These are phyloP conservation scores for Lagopus muta DNA, from an alignment of 2,113 vertebrate species.

Conservation along the genomic window DNA sequence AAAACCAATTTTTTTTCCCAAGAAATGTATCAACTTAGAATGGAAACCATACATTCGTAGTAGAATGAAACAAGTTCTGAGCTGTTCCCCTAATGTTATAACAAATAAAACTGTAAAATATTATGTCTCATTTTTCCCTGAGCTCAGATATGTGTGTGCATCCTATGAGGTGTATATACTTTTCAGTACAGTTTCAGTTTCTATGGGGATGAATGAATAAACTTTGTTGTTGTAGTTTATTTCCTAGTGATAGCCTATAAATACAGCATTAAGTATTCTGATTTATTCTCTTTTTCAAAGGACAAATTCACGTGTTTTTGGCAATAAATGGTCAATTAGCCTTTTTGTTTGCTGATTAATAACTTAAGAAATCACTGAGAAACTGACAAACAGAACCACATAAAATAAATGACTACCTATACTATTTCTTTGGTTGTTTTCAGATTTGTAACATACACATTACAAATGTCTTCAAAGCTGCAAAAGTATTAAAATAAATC, in stretches of 20 bases:
- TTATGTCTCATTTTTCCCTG: background rate
- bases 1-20: background rate
- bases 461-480: background rate
- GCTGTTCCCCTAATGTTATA: background rate
- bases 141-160: background rate
- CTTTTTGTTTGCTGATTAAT: background rate
- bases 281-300: background rate
- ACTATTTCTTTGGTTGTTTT: background rate
- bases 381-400: background rate
- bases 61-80: background rate
- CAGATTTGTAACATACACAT: background rate
- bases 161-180: rapidly evolving
- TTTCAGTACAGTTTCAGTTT: background rate
- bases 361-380: background rate
- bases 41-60: background rate
- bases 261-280: background rate
- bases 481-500: background rate
- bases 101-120: background rate
- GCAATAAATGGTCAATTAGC: background rate
- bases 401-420: background rate
- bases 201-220: background rate
- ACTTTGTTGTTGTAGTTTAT: background rate
- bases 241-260: background rate
- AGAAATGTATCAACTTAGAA: background rate
- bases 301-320: background rate